These are phyloP conservation scores for Pissodes strobi DNA, from an alignment of 1,140 invertebrate species.

Conservation along the genomic window DNA sequence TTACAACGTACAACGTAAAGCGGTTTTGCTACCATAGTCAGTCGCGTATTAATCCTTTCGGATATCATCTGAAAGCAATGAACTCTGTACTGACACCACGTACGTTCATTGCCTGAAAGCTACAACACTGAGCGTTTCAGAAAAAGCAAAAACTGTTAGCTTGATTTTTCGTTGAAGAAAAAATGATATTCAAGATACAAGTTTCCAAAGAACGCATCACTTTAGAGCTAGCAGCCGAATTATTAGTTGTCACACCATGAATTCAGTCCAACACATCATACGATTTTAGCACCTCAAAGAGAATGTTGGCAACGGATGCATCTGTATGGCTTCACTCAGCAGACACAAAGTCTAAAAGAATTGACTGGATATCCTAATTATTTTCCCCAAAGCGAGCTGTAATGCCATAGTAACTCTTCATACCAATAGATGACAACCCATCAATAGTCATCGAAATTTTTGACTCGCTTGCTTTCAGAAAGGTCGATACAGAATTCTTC, in stretches of 20 bases:
- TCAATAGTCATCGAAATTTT: slow-evolving; percentile 10
- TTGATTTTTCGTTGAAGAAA: neutral
- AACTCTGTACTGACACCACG: no score
- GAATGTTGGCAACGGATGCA: slow-evolving; percentile 7
- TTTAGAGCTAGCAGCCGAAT: neutral
- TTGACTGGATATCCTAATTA: slow-evolving; percentile 1
- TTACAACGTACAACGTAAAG: no score
- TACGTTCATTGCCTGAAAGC: no score
- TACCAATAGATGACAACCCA: slow-evolving; percentile 13
- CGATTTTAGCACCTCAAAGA: slow-evolving; percentile 6
- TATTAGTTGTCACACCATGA: neutral
- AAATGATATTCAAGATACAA: neutral
- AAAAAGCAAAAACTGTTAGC: neutral
- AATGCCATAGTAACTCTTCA: neutral
- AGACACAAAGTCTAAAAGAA: slow-evolving; percentile 10
- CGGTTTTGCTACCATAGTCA: no score
- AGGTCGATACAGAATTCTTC: slow-evolving; percentile 5
- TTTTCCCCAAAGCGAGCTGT: neutral
- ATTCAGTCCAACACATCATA: no score
- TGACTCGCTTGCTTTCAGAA: slow-evolving; percentile 7
- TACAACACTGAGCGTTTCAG: no score
- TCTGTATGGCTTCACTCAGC: slow-evolving; percentile 6
- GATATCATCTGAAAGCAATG: no score
- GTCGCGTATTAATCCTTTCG: neutral
- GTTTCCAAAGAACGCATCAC: slow-evolving; percentile 6